Conservation (phyloP, 2,113 vertebrate genomes). For the Prinia subflava region DNA sequence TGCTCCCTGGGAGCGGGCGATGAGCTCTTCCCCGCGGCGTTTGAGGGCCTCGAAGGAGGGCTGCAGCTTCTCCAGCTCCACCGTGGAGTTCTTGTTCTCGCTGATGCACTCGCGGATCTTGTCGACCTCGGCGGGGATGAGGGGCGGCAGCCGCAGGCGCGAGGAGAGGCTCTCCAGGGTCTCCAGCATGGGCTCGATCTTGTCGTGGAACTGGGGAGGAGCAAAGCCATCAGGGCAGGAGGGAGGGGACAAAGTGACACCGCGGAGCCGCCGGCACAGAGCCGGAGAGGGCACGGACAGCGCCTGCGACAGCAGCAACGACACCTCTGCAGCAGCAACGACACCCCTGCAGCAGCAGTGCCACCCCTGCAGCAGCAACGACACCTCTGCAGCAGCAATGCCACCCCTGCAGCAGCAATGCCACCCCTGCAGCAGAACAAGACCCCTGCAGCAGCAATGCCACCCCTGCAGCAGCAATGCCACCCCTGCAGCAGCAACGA, state of each 20-base stretch:
- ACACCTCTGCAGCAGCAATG: not conserved
- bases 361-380: not conserved
- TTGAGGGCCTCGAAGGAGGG: slow-evolving; percentile 93
- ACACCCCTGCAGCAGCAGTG: not conserved
- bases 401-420: fast-evolving
- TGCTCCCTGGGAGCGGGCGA: slow-evolving; percentile 82
- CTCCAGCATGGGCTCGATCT: slow-evolving; percentile 98
- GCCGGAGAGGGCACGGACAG: not conserved
- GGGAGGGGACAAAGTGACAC: fast-evolving
- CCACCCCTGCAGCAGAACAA: not conserved
- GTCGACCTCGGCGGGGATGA: slow-evolving; percentile 94
- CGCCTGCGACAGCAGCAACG: not conserved
- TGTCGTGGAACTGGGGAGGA: slow-evolving; percentile 87
- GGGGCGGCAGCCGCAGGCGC: slow-evolving; percentile 86
- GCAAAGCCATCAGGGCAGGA: not conserved
- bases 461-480: no score
- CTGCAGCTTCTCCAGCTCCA: slow-evolving; percentile 97
- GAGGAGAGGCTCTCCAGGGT: slow-evolving; percentile 87
- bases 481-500: fast-evolving
- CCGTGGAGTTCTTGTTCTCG: slow-evolving; percentile 85
- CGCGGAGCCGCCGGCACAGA: fast-evolving
- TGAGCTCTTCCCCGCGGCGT: slow-evolving; percentile 90
- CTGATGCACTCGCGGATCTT: slow-evolving; percentile 97
- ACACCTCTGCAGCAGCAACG: not conserved
- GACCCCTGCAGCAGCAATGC: no score